phyloP scores from a whole-genome alignment of 1,140 invertebrate species.

The Eubasilissa regina region DNA sequence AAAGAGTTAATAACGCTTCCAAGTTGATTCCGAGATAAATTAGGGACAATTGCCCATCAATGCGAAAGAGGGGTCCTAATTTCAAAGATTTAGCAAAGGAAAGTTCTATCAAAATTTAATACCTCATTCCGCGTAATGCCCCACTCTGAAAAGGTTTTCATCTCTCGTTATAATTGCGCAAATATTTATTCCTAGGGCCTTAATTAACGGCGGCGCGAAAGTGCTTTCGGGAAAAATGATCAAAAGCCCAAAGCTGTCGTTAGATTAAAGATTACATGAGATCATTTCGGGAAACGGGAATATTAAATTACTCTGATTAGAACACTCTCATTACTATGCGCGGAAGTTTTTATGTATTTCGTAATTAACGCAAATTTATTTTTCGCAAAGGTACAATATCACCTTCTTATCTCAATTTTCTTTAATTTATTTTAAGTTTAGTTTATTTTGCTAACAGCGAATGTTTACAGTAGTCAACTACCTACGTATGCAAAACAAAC shows the following conservation, averaged over 20 bases:
- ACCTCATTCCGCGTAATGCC: not conserved
- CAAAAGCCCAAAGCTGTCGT: not conserved
- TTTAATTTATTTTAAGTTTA: too few relatives aligned
- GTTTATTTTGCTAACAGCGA: too few relatives aligned
- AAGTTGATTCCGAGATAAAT: constrained; percentile 47
- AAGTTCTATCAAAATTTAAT: constrained; percentile 49
- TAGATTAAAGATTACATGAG: not conserved
- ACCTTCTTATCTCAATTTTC: too few relatives aligned
- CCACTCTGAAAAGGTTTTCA: constrained; percentile 34
- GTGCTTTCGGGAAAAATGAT: constrained; percentile 21
- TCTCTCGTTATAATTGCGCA: constrained; percentile 52
- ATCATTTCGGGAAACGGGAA: not conserved
- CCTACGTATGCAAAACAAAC: too few relatives aligned
- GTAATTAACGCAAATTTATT: too few relatives aligned
- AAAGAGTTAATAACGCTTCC: constrained; percentile 48
- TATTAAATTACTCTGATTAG: not conserved
- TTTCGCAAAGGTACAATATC: too few relatives aligned
- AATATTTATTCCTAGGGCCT: constrained; percentile 52
- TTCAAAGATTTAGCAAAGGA: constrained; percentile 50
- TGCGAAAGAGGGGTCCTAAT: constrained; percentile 42
- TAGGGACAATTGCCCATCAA: constrained; percentile 51
- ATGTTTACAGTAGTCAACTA: too few relatives aligned
- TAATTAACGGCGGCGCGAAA: constrained; percentile 40
- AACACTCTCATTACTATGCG: too few relatives aligned
- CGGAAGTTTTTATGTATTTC: too few relatives aligned